Base-by-base conservation (phyloP, 2,113 vertebrate genomes). In the Gavialis gangeticus region DNA sequence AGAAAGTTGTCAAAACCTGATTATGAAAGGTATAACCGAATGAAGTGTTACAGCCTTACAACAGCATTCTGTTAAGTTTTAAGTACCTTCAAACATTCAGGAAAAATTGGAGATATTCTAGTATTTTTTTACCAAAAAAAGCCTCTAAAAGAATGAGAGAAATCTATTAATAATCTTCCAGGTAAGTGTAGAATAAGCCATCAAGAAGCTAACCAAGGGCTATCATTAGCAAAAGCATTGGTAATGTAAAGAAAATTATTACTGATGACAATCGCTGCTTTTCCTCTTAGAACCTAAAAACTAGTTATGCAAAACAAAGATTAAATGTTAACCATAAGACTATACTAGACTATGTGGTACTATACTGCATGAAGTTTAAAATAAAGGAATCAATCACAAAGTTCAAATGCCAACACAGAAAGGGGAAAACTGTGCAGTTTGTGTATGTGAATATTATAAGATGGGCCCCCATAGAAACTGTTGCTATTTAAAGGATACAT, bases 391-490 rank as follows among this genome's bases (percentile, higher is more conserved):
- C 10, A 75, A 75, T 57, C 80, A 8, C 24, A 4, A 46, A 73
- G 69, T 92, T n/a, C 30, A 37, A 91, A 97, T 84, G 92, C 5
- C 84, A 69, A 92, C n/a, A 30, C 82, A 78, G 85, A 21, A 73
- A 71, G 60, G 80, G 93, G 69, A 94, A 92, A 60, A 27, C 60
- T 46, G 58, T 37, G 77, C 46, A 54, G 89, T 88, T 15, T 82
- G 34, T 82, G 63, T 85, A 71, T 86, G 92, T 93, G 75, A 82
- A 88, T 5, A 82, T n/a, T 13, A 16, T 27, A 91, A 86, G 59
- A 37, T 27, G 88, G 37, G 66, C 56, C 84, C 9, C 87, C 66
- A 77, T 14, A 92, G 14, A 88, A 95, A 91, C 21, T 66, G n/a
- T 78, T 86, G 63, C 27, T 73, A 88, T 84, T 77, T 91, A 81